Evolutionary conservation across 2,888 invertebrate genomes (phyloP).

Genomic region (Pterobdella sp.): DNA sequence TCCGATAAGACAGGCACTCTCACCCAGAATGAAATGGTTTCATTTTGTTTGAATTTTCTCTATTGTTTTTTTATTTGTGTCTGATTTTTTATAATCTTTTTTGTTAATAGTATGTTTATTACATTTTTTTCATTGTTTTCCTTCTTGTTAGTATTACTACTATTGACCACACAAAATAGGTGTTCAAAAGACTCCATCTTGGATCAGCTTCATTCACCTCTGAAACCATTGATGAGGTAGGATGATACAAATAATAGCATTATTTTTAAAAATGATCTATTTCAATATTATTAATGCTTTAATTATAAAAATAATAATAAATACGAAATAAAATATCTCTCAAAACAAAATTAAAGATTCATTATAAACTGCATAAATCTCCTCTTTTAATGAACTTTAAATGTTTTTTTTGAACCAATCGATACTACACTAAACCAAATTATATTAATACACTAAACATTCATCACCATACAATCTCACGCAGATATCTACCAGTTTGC

Average conservation of each 20-base stretch:
- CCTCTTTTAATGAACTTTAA: no score
- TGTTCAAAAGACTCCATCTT: constrained; percentile 86
- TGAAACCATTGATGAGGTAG: constrained; percentile 72
- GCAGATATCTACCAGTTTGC: neutral
- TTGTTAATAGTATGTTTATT: neutral
- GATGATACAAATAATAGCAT: neutral
- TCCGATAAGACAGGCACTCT: constrained; percentile 97
- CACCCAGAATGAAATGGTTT: constrained; percentile 92
- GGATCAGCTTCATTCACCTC: constrained; percentile 83
- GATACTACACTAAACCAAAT: no score
- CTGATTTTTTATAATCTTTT: neutral
- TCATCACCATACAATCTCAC: neutral
- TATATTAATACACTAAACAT: neutral
- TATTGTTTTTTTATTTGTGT: constrained; percentile 3
- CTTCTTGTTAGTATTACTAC: neutral
- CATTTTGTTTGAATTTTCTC: constrained; percentile 10
- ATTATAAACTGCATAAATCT: no score
- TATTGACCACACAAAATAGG: constrained; percentile 39
- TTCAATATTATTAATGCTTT: neutral
- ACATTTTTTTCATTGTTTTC: neutral
- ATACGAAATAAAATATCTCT: no score
- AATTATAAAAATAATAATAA: no score
- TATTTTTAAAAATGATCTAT: neutral
- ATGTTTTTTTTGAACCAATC: no score
- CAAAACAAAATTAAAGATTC: no score